A percentile compares a stretch with the other conserved stretches of the same genome.
Evolutionary conservation across 2,888 invertebrate genomes (phyloP).

Genomic region (Conops quadrifasciatus): DNA sequence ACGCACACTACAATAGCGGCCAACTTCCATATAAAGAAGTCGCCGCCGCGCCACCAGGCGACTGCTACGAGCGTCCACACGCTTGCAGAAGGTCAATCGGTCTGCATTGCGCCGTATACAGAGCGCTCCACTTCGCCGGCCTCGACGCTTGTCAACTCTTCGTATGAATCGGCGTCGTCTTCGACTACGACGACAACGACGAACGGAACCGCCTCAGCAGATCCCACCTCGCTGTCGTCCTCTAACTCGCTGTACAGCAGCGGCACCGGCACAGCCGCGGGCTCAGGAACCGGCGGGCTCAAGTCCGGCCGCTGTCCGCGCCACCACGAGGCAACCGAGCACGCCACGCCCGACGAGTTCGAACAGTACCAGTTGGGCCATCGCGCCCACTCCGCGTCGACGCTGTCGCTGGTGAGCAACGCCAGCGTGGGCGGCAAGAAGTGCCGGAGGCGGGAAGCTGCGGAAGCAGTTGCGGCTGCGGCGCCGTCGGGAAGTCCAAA

Average conservation of each 20-base stretch:
- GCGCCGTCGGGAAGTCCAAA: slow-evolving; percentile 28
- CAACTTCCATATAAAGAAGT: slow-evolving; percentile 42
- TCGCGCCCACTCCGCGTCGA: slow-evolving; percentile 49
- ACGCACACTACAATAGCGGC: slow-evolving; percentile 39
- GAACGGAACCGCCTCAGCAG: slow-evolving; percentile 47
- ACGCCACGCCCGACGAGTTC: slow-evolving; percentile 54
- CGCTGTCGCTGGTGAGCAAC: slow-evolving; percentile 55
- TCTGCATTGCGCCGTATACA: neutral
- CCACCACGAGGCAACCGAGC: slow-evolving; percentile 52
- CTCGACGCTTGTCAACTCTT: slow-evolving; percentile 54
- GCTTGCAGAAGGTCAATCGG: slow-evolving; percentile 53
- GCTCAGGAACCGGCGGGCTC: slow-evolving; percentile 21
- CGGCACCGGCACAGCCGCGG: slow-evolving; percentile 46
- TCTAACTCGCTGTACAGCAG: slow-evolving; percentile 55
- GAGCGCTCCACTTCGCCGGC: slow-evolving; percentile 48
- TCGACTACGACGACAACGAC: slow-evolving; percentile 48
- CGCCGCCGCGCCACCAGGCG: slow-evolving; percentile 38
- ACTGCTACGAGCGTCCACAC: slow-evolving; percentile 52
- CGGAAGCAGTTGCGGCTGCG: slow-evolving; percentile 32
- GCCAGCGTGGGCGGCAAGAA: slow-evolving; percentile 45
- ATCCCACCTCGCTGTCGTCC: slow-evolving; percentile 55
- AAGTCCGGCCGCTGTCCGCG: slow-evolving; percentile 49
- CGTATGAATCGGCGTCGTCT: slow-evolving; percentile 53
- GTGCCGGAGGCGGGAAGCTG: slow-evolving; percentile 47
- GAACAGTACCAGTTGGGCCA: slow-evolving; percentile 57